Evolutionary conservation across 2,888 invertebrate species (phyloP), one percentile per base, ranked within the genome.

Genomic region (Drosophila nr. perissopoda): DNA sequence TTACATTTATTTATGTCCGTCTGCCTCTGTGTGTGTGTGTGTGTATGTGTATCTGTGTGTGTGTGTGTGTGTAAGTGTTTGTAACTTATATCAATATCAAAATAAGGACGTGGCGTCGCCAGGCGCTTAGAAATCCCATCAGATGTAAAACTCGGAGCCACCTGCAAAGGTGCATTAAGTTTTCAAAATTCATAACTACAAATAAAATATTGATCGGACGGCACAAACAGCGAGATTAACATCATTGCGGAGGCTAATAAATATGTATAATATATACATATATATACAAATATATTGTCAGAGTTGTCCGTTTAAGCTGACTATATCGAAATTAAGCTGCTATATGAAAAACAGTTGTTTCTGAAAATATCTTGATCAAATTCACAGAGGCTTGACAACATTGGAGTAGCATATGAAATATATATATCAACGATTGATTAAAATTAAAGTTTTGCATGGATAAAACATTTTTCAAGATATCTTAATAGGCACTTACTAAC

Each of bases 91-190:
- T 36, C 38, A 31, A 65, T n/a, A 49, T 36, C 5, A 11, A 57
- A 57, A n/a, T 40, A n/a, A 59, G 56, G 54, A 69, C 40, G 33
- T 21, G 48, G 49, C 61, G 59, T 49, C 33, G 27, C 1, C n/a
- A 18, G 31, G 40, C 61, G 59, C 73, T 33, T 27, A n/a, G 31
- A 21, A 21, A 36, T 40, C 42, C 4, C 61, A 57, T 90, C 79
- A 87, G 59, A 87, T 87, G 80, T 90, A 90, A 87, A 89, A 90
- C 61, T 87, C 87, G 68, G 87, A 90, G 61, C 90, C 87, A 64
- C 87, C 87, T 87, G 89, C 25, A 88, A 90, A 51, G 58, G 52
- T 64, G 52, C 54, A 61, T 60, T 64, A 53, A 63, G 63, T 34
- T 49, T 58, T 69, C 16, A 69, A 49, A 57, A 27, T 45, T 45